Evolutionary conservation across 1,140 invertebrate genomes (phyloP).

Genomic region (Megathymus violae): DNA sequence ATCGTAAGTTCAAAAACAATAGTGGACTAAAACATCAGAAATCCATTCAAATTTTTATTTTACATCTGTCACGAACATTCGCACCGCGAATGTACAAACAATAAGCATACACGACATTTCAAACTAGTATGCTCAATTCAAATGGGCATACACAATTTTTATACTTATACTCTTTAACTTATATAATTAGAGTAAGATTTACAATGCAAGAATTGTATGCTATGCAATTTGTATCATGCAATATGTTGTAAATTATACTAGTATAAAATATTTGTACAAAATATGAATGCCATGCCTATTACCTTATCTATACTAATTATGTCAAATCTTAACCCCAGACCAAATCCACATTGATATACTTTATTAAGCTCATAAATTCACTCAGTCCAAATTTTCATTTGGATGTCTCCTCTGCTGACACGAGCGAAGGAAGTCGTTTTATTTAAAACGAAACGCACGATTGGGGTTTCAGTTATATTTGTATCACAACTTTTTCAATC

Average conservation of each 20-base stretch:
- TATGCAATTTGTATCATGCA: background rate
- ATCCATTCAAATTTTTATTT: no score
- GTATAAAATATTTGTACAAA: slow-evolving; percentile 9
- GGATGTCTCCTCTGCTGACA: background rate
- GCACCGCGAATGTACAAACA: no score
- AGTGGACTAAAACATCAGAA: no score
- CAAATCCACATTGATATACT: slow-evolving; percentile 31
- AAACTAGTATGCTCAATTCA: background rate
- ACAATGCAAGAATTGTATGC: background rate
- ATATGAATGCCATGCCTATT: background rate
- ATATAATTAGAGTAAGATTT: background rate
- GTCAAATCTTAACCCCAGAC: slow-evolving; percentile 2
- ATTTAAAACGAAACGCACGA: background rate
- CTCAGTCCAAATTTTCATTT: slow-evolving; percentile 20
- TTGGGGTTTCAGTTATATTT: background rate
- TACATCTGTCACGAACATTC: no score
- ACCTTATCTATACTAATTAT: background rate
- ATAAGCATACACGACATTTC: no score
- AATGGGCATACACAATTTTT: background rate
- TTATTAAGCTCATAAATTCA: slow-evolving; percentile 62
- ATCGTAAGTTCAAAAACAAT: no score
- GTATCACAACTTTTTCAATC: slow-evolving; percentile 51
- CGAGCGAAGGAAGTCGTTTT: slow-evolving; percentile 7
- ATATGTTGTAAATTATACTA: background rate
- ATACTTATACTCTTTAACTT: no score